Base-by-base conservation (phyloP, 2,113 vertebrate species). In the Cephalopterus ornatus region DNA sequence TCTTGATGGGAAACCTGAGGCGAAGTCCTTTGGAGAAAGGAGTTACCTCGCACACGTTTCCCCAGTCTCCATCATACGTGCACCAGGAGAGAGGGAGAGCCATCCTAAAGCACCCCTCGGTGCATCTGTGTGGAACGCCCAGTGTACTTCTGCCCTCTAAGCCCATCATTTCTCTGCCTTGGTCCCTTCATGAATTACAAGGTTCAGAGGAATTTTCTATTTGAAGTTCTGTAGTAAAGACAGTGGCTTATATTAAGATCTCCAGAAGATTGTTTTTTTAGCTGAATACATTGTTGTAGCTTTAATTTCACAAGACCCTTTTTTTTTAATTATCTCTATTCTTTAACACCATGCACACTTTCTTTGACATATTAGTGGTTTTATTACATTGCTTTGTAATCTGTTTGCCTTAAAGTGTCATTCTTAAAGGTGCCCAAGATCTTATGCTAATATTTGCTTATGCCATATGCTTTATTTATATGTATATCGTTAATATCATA, bases 381-480 rank as follows among this genome's bases (percentile, higher is more conserved):
- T 78, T 50, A 2, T 85, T 79, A 23, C 0, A 12, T 8, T 19
- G 28, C 55, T 90, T 71, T 44, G 18, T 65, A 81, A 61, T 50
- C 41, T 76, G 23, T 79, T 95, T 68, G 70, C 58, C 39, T 53
- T 67, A 6, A 95, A 95, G 72, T 94, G 95, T 52, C 42, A 22
- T 96, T 94, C 72, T 73, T 65, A 68, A 88, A 92, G 33, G 24
- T 53, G 30, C 61, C 37, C 50, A 39, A 46, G 52, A 72, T 82
- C 49, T 88, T 88, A 33, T 8, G 66, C 88, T 72, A 80, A 42
- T 30, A 39, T 83, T 90, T 90, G n/a, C 63, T 74, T 50, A 55
- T 80, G 70, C 79, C 62, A 32, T 72, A 32, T 32, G 28, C 44
- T 91, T 80, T 65, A 52, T 83, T 87, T 87, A 33, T 53, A 19